Evolutionary conservation across 2,113 vertebrate species (phyloP).

Genomic region (Nothoprocta pentlandii): DNA sequence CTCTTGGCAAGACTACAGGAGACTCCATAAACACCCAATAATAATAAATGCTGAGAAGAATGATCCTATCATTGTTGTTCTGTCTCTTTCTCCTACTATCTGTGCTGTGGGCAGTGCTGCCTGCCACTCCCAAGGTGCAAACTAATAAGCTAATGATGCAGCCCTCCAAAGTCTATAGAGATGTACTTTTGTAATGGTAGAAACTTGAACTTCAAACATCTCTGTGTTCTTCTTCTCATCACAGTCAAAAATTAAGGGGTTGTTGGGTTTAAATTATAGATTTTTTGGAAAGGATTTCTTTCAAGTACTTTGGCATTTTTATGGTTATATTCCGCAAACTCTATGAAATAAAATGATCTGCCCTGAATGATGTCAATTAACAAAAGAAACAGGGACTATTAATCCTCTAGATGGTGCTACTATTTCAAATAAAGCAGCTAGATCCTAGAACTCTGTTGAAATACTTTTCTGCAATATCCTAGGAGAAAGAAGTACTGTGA

Average conservation of each 20-base stretch:
- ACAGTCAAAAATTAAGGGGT: neutral
- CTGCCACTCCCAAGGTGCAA: neutral
- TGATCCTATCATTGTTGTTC: neutral
- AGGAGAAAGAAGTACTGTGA: neutral
- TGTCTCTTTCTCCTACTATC: neutral
- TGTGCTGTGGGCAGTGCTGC: neutral
- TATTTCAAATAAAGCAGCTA: slow-evolving; percentile 48
- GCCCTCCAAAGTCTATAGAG: neutral
- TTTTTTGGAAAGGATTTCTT: neutral
- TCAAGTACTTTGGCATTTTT: neutral
- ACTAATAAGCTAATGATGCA: neutral
- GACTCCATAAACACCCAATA: neutral
- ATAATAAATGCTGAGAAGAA: neutral
- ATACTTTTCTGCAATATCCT: neutral
- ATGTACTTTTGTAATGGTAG: neutral
- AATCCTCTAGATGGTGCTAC: slow-evolving; percentile 70
- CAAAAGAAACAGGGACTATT: neutral
- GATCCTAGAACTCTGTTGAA: neutral
- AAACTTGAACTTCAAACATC: neutral
- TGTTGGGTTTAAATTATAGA: neutral
- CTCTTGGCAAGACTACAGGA: neutral
- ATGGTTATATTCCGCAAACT: neutral
- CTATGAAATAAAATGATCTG: neutral
- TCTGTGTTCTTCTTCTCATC: neutral
- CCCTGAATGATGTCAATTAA: neutral